phyloP scores from a whole-genome alignment of 1,140 invertebrate species.

The Solen grandis region DNA sequence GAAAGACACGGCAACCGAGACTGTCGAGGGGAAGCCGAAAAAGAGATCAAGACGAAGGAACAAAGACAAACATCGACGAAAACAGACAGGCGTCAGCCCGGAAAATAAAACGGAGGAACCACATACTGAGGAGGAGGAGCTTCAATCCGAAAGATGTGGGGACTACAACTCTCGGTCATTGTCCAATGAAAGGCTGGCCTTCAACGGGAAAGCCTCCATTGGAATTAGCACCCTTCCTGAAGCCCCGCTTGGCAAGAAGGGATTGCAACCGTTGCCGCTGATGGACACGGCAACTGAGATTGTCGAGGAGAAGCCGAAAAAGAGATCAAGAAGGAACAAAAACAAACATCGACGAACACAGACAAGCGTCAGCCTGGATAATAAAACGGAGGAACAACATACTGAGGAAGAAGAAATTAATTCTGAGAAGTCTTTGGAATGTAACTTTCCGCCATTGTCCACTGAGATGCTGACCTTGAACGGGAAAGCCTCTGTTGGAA shows the following conservation, averaged over 20 bases:
- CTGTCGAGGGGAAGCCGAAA: too few relatives aligned
- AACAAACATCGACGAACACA: too few relatives aligned
- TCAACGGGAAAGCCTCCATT: slow-evolving; percentile 33
- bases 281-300: slow-evolving; percentile 31
- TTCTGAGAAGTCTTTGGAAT: slow-evolving; percentile 12
- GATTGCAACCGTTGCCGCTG: slow-evolving; percentile 25
- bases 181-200: slow-evolving; percentile 23
- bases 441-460: not conserved
- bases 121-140: slow-evolving; percentile 49
- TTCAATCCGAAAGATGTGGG: slow-evolving; percentile 21
- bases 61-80: too few relatives aligned
- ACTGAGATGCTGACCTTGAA: slow-evolving; percentile 23
- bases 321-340: too few relatives aligned
- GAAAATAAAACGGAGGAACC: slow-evolving; percentile 42
- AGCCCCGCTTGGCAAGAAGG: not conserved
- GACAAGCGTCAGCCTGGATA: slow-evolving; percentile 22
- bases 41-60: too few relatives aligned
- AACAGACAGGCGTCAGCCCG: too few relatives aligned
- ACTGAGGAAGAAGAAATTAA: slow-evolving; percentile 51
- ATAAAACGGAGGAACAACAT: slow-evolving; percentile 37
- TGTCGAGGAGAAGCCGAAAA: too few relatives aligned
- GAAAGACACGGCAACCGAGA: too few relatives aligned
- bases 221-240: slow-evolving; percentile 24
- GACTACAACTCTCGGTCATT: not conserved
- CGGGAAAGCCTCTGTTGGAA: slow-evolving; percentile 34